These are phyloP conservation scores for Drosophila neocordata DNA, from an alignment of 1,140 invertebrate species.

Conservation along the genomic window DNA sequence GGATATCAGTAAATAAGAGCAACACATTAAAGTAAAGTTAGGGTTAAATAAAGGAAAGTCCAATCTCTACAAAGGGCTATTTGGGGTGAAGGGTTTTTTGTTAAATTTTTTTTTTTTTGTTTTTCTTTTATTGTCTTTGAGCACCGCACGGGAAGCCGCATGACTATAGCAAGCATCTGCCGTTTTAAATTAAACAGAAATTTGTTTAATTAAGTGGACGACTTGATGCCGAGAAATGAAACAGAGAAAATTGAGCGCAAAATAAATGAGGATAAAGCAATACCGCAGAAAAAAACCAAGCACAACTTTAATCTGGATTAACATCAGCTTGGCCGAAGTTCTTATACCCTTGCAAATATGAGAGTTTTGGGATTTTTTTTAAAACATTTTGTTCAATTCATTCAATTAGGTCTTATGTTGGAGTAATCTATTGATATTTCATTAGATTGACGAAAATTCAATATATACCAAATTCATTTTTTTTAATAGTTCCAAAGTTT, in stretches of 20 bases:
- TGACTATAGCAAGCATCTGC: constrained; percentile 50
- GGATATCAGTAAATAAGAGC: constrained; percentile 46
- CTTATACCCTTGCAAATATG: neutral
- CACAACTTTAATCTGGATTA: neutral
- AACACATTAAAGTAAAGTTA: constrained; percentile 67
- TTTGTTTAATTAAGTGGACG: constrained; percentile 77
- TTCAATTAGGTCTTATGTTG: no score
- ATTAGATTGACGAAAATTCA: no score
- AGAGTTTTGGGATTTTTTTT: neutral
- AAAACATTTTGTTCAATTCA: neutral
- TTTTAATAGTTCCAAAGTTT: no score
- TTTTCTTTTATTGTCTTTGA: constrained; percentile 24
- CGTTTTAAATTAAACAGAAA: constrained; percentile 72
- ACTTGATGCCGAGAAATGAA: constrained; percentile 35
- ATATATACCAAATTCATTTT: no score
- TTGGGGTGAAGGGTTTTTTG: constrained; percentile 8
- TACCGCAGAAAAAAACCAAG: constrained; percentile 38
- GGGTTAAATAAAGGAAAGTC: constrained; percentile 23
- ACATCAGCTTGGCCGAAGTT: neutral
- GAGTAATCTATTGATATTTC: no score
- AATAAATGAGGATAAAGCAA: constrained; percentile 56
- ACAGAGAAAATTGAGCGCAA: constrained; percentile 54
- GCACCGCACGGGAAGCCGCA: constrained; percentile 62
- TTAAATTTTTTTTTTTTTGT: constrained; percentile 1
- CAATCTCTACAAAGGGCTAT: constrained; percentile 55